Evolutionary conservation across 2,113 vertebrate species (phyloP).

Genomic region (Physeter macrocephalus): DNA sequence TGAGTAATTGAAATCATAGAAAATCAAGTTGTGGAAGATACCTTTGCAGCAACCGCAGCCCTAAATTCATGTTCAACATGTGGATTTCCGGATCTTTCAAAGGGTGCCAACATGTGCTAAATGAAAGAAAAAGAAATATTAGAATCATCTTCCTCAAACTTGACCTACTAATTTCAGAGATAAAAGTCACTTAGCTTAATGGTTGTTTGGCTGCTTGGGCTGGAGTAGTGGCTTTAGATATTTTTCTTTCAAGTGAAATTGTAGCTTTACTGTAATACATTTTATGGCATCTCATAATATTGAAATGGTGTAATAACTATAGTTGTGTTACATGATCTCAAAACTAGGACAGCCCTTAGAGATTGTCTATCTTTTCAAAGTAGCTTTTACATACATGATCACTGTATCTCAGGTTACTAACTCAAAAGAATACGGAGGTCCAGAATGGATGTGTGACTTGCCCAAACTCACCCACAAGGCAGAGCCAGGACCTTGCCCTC

Average conservation of each 20-base stretch:
- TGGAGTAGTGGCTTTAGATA: neutral
- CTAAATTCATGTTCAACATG: neutral
- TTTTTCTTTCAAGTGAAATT: conserved; percentile 21
- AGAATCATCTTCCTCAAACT: neutral
- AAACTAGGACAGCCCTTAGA: neutral
- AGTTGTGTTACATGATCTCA: neutral
- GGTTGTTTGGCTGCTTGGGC: neutral
- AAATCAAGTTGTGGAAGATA: neutral
- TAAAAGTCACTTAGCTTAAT: neutral
- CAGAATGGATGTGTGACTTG: neutral
- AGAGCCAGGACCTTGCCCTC: neutral
- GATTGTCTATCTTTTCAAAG: neutral
- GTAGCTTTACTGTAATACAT: neutral
- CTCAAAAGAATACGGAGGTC: neutral
- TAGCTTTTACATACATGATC: neutral
- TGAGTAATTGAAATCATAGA: neutral
- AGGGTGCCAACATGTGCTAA: neutral
- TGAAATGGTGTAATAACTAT: neutral
- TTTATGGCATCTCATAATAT: neutral
- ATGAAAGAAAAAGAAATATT: conserved; percentile 1
- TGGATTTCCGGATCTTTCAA: neutral
- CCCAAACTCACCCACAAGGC: neutral
- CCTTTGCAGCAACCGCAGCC: neutral
- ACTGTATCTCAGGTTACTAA: neutral
- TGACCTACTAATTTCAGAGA: neutral